Percentiles rank a stretch among this genome's conserved stretches.
phyloP scores from a whole-genome alignment of 2,888 invertebrate genomes.

The Ophonus ardosiacus region DNA sequence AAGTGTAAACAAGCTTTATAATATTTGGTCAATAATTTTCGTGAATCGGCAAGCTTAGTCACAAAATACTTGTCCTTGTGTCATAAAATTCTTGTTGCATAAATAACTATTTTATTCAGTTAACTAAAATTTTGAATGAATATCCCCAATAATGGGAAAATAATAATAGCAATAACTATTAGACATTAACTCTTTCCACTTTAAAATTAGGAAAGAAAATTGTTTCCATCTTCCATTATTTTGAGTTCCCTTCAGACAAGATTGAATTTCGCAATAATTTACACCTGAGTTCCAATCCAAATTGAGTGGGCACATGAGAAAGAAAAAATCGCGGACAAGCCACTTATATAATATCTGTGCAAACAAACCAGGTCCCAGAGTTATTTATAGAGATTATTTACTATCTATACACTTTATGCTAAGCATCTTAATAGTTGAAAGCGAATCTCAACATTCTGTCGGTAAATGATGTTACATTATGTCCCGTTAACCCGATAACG shows the following conservation, averaged over 20 bases:
- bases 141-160: too few species aligned
- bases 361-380: conserved; percentile 18
- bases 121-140: too few species aligned
- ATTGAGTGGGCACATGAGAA: conserved; percentile 25
- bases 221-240: too few species aligned
- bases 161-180: too few species aligned
- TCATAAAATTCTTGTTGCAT: too few species aligned
- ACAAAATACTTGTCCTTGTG: too few species aligned
- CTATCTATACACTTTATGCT: conserved; percentile 34
- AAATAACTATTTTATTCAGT: too few species aligned
- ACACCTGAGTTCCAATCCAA: background rate
- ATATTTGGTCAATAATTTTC: too few species aligned
- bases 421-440: conserved; percentile 53
- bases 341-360: conserved; percentile 43
- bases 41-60: too few species aligned
- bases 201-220: too few species aligned
- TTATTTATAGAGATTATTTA: conserved; percentile 60
- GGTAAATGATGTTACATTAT: conserved; percentile 34
- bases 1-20: too few species aligned
- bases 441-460: conserved; percentile 49
- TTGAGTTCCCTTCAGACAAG: background rate
- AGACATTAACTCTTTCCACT: too few species aligned
- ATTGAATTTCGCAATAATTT: background rate
- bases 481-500: conserved; percentile 44
- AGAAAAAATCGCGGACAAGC: conserved; percentile 15